Percentiles rank a stretch among this genome's conserved stretches.
Conservation (phyloP, 2,113 vertebrate genomes). For the Gracilinanus agilis region DNA sequence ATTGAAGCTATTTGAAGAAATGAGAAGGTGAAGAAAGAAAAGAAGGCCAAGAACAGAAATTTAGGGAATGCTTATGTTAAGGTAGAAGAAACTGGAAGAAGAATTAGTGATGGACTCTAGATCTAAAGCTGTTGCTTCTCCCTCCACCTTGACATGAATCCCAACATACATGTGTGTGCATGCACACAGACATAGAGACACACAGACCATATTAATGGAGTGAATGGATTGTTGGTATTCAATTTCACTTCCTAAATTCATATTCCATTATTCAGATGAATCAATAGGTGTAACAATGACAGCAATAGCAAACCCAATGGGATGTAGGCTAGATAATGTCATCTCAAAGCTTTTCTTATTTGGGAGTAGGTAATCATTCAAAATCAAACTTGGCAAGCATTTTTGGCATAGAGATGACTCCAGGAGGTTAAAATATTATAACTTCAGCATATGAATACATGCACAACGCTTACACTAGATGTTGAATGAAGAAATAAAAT, state of each 20-base stretch:
- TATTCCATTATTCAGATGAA: constrained; percentile 47
- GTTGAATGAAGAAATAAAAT: constrained; percentile 71
- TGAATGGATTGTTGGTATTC: background rate
- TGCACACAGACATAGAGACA: too few relatives aligned
- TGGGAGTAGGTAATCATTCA: constrained; percentile 53
- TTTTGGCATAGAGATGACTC: constrained; percentile 13
- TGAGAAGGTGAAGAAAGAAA: background rate
- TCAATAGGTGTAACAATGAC: constrained; percentile 16
- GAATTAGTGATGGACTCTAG: background rate
- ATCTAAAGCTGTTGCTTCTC: background rate
- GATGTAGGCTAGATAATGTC: constrained; percentile 10
- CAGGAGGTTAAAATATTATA: constrained; percentile 49
- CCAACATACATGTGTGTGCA: background rate
- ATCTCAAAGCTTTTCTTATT: constrained; percentile 68
- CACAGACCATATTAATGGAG: background rate
- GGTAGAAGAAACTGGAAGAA: background rate
- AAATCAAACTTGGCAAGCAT: constrained; percentile 49
- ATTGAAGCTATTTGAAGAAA: background rate
- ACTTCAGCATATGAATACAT: constrained; percentile 28
- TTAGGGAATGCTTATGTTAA: background rate
- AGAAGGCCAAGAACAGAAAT: background rate
- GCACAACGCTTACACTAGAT: constrained; percentile 46
- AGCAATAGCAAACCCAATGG: constrained; percentile 20
- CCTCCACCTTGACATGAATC: background rate
- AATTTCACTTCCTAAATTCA: background rate